A percentile compares a stretch with the other conserved stretches of the same genome.
Evolutionary conservation across 2,113 vertebrate species (phyloP).

Genomic region (Tricholaema leucomelas): DNA sequence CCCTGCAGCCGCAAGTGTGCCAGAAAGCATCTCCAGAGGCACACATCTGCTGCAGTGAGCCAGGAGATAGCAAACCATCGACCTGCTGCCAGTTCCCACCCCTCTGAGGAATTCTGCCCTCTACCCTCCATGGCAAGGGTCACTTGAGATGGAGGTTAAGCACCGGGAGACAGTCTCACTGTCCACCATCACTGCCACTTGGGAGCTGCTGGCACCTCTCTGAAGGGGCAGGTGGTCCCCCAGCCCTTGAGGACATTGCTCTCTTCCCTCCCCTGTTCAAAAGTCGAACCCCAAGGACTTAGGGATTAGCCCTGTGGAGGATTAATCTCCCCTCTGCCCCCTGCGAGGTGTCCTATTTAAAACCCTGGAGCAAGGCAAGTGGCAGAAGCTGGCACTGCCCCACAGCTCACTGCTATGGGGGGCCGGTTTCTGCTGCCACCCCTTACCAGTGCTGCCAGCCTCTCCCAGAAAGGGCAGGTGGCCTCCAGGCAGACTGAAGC

Average conservation of each 20-base stretch:
- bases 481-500: not conserved
- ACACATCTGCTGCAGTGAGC: not conserved
- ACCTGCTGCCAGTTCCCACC: not conserved
- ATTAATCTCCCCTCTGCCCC: not conserved
- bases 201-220: not conserved
- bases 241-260: not conserved
- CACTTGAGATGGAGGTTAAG: not conserved
- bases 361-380: not conserved
- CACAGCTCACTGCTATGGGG: not conserved
- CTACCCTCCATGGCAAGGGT: not conserved
- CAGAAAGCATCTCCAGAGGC: not conserved
- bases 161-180: not conserved
- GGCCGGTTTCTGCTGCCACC: not conserved
- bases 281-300: not conserved
- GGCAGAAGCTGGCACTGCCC: not conserved
- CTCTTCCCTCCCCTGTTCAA: not conserved
- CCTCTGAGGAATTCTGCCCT: not conserved
- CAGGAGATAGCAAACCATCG: not conserved
- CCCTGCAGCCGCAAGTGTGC: not conserved
- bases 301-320: not conserved
- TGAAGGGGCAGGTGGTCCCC: not conserved
- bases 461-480: not conserved
- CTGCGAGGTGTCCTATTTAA: not conserved
- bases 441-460: not conserved
- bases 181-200: not conserved